A percentile compares a stretch with the other conserved stretches of the same genome.
Conservation (phyloP, 2,888 invertebrate species). For the Deilephila elpenor region DNA sequence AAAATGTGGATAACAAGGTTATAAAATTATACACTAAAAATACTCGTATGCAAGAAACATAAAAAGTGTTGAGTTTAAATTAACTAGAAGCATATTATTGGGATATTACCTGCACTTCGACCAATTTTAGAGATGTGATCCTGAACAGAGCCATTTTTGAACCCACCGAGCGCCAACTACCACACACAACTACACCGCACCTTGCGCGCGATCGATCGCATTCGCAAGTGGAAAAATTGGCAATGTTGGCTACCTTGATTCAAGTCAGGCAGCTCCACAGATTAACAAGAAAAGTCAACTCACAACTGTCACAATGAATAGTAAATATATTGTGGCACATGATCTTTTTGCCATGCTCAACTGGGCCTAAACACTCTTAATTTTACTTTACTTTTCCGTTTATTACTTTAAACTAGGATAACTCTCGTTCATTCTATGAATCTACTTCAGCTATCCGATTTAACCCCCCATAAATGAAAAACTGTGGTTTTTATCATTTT, state of each 20-base stretch:
- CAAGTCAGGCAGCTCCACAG: neutral
- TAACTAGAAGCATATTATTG: neutral
- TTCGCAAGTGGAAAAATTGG: constrained; percentile 53
- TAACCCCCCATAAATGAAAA: no score
- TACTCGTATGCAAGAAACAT: constrained; percentile 6
- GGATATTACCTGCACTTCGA: constrained; percentile 85
- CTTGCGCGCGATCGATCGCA: constrained; percentile 69
- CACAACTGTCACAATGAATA: neutral
- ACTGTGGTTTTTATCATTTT: no score
- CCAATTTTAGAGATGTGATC: constrained; percentile 86
- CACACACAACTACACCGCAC: constrained; percentile 58
- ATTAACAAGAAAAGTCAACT: no score
- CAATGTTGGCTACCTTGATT: constrained; percentile 14
- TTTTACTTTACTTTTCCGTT: no score
- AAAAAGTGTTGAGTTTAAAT: neutral
- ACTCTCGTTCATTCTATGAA: no score
- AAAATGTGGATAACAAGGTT: constrained; percentile 63
- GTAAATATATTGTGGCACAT: no score
- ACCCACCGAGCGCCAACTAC: constrained; percentile 71
- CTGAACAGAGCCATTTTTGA: constrained; percentile 87
- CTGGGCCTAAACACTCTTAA: no score
- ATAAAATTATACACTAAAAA: constrained; percentile 44
- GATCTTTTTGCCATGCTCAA: no score
- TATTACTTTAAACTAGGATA: no score
- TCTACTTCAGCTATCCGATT: no score